Conservation (phyloP, 2,888 invertebrate genomes). For the Stegana nigrithorax region DNA sequence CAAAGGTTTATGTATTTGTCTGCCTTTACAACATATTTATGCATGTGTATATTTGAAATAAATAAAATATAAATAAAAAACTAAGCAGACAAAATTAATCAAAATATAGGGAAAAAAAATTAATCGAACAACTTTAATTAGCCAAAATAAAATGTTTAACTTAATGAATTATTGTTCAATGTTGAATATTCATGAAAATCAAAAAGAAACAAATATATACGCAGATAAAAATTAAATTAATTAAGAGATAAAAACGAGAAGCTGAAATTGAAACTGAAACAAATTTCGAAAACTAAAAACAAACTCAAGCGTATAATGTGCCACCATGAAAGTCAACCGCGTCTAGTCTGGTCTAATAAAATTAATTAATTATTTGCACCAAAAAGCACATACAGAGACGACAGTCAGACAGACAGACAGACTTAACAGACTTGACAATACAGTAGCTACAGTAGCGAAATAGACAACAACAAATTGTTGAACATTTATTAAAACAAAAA, state of each 20-base stretch:
- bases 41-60: too few relatives aligned
- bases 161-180: slow-evolving; percentile 39
- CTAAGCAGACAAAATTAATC: slow-evolving; percentile 52
- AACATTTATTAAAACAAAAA: slow-evolving; percentile 22
- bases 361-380: slow-evolving; percentile 57
- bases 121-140: too few relatives aligned
- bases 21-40: too few relatives aligned
- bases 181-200: slow-evolving; percentile 45
- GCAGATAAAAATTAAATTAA: slow-evolving; percentile 15
- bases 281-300: slow-evolving; percentile 19
- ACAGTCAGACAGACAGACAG: background rate
- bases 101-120: too few relatives aligned
- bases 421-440: background rate
- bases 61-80: background rate
- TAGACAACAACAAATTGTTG: background rate
- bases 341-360: slow-evolving; percentile 37
- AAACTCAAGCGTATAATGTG: slow-evolving; percentile 21
- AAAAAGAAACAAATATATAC: slow-evolving; percentile 1
- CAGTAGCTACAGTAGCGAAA: background rate
- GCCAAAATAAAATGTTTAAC: slow-evolving; percentile 58
- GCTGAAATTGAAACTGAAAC: slow-evolving; percentile 19
- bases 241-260: slow-evolving; percentile 23
- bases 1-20: too few relatives aligned
- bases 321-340: slow-evolving; percentile 37
- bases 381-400: slow-evolving; percentile 42